Evolutionary conservation across 2,888 invertebrate species (phyloP), one percentile per base, ranked within the genome.

Genomic region (Aproaerema taeniolella): DNA sequence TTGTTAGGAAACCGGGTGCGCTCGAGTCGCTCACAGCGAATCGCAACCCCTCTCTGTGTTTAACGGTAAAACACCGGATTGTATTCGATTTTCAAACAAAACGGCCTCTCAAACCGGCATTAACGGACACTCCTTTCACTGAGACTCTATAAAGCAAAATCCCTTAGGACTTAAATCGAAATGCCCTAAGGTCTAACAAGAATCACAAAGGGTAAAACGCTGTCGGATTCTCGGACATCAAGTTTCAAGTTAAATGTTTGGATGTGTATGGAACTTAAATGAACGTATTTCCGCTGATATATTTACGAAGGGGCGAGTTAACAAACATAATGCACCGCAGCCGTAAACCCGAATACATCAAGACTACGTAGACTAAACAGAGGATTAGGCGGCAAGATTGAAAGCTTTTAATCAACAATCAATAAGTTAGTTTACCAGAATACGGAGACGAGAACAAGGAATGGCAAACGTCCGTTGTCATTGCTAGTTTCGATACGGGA

Each of bases 281-380:
- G 41, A 39, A 48, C 50, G 44, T 53, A 50, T 49, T 55, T 49
- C 39, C 41, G 41, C 42, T 37, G 47, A 54, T 53, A 45, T 50
- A 57, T 59, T 62, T 58, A 58, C 61, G 61, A 68, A 71, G 68
- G 67, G 63, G 50, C 53, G 47, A 43, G 54, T 65, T 68, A 78
- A 73, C 66, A 71, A 64, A 70, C 57, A 44, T 41, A 61, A 54
- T 59, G 55, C 52, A 53, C 55, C 50, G 48, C 59, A 61, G 55
- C 59, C 61, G 58, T 61, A 63, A 67, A 71, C 61, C 65, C 47
- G 50, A 63, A 68, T 61, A 64, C 55, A 52, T 52, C 61, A 63
- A 67, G 58, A 55, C 47, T 16, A 44, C 47, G 67, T 61, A 80
- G 74, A 79, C 77, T 79, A 76, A 80, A 80, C 79, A 77, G 62